Evolutionary conservation across 2,113 vertebrate genomes (phyloP).

Genomic region (Cisticola juncidis): DNA sequence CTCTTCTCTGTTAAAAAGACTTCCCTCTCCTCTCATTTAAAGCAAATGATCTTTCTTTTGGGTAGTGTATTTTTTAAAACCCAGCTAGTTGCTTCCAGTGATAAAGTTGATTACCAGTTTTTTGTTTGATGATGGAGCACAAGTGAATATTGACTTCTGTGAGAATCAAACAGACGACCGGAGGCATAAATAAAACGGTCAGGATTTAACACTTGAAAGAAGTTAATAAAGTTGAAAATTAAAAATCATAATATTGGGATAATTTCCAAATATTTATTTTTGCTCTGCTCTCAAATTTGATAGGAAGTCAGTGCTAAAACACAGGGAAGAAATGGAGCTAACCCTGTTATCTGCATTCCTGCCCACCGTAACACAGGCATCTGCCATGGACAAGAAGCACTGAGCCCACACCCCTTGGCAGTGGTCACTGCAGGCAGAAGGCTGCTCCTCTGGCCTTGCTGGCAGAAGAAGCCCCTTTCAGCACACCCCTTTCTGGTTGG

Average conservation of each 20-base stretch:
- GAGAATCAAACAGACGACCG: constrained; percentile 64
- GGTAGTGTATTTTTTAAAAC: constrained; percentile 44
- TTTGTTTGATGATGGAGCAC: constrained; percentile 72
- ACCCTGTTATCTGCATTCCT: background rate
- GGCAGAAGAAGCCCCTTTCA: background rate
- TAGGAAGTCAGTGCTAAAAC: background rate
- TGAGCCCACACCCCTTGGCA: background rate
- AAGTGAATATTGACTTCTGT: constrained; percentile 67
- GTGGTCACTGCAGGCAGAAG: background rate
- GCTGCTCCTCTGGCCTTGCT: background rate
- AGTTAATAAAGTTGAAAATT: constrained; percentile 77
- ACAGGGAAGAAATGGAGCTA: background rate
- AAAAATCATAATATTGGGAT: constrained; percentile 81
- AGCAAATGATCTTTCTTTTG: constrained; percentile 67
- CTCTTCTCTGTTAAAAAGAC: constrained; percentile 60
- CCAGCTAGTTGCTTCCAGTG: constrained; percentile 69
- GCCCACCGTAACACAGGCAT: rapidly evolving
- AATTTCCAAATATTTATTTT: constrained; percentile 76
- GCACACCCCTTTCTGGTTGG: background rate
- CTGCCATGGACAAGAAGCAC: rapidly evolving
- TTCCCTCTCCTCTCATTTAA: constrained; percentile 54
- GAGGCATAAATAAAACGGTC: constrained; percentile 61
- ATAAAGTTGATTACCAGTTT: constrained; percentile 63
- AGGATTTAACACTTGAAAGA: constrained; percentile 73
- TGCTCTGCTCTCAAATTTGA: constrained; percentile 38